phyloP scores from a whole-genome alignment of 2,797 vertebrate species.

The Platyrinchus mystaceus region DNA sequence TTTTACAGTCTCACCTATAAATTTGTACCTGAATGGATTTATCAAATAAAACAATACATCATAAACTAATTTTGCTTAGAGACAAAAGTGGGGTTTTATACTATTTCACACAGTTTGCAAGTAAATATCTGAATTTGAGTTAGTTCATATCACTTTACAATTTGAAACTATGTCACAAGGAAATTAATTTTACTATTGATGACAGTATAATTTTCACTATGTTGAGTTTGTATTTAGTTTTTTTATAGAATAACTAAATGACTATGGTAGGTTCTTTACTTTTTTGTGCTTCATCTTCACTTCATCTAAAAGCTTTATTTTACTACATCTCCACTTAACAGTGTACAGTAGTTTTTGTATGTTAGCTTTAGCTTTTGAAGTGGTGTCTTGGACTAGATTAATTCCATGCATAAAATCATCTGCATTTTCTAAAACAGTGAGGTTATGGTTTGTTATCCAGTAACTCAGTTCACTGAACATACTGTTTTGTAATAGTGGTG shows the following conservation, averaged over 20 bases:
- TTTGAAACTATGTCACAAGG: neutral
- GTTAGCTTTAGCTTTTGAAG: neutral
- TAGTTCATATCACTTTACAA: neutral
- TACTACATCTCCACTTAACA: neutral
- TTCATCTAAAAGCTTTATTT: neutral
- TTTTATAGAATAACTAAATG: neutral
- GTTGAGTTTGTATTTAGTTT: neutral
- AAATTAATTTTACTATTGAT: neutral
- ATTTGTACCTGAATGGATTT: neutral
- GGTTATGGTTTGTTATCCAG: neutral
- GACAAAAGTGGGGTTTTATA: neutral
- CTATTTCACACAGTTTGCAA: neutral
- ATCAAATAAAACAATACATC: neutral
- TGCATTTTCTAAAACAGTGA: neutral
- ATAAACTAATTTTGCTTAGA: neutral
- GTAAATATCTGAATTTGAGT: neutral
- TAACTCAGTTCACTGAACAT: neutral
- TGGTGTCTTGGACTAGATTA: neutral
- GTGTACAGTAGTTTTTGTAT: neutral
- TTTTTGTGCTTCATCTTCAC: neutral
- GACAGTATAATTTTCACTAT: neutral
- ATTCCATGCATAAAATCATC: neutral
- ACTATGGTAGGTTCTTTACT: neutral
- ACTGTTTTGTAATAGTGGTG: neutral
- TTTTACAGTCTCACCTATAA: neutral